These are phyloP conservation scores for Scomber japonicus DNA, from an alignment of 2,113 vertebrate species.

Conservation along the genomic window DNA sequence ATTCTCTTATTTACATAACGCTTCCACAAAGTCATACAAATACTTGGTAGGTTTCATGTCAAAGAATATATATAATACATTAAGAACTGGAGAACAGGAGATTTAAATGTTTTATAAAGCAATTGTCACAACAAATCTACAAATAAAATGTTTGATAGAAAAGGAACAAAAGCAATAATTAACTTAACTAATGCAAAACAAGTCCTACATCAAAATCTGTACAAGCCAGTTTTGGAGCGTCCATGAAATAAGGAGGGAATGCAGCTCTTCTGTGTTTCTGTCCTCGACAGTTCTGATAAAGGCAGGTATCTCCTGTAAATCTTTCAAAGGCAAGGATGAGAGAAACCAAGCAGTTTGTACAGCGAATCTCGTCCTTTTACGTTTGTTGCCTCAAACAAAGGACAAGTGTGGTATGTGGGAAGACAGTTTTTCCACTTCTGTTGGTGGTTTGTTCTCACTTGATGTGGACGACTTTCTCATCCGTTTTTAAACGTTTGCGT, in stretches of 20 bases:
- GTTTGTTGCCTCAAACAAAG: conserved; percentile 49
- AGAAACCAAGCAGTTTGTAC: conserved; percentile 63
- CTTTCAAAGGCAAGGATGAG: conserved; percentile 66
- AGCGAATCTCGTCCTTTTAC: conserved; percentile 57
- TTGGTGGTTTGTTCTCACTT: conserved; percentile 84
- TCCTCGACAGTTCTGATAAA: conserved; percentile 51
- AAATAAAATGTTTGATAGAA: conserved; percentile 78
- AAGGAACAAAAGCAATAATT: conserved; percentile 58
- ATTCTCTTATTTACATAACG: conserved; percentile 83
- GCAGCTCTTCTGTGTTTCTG: conserved; percentile 47
- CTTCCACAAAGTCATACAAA: conserved; percentile 80
- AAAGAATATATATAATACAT: conserved; percentile 83
- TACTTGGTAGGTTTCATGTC: conserved; percentile 78
- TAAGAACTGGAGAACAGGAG: conserved; percentile 56
- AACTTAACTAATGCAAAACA: conserved; percentile 78
- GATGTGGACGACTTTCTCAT: conserved; percentile 95
- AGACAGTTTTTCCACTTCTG: conserved; percentile 65
- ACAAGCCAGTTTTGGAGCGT: conserved; percentile 65
- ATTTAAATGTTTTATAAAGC: conserved; percentile 80
- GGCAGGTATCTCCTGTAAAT: conserved; percentile 51
- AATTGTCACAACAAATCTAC: conserved; percentile 86
- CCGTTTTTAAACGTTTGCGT: conserved; percentile 97
- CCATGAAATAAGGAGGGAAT: conserved; percentile 55
- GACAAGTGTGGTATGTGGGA: conserved; percentile 50
- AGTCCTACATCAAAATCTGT: conserved; percentile 77